Conservation (phyloP, 2,888 invertebrate species). For the Diachrysia chrysitis region DNA sequence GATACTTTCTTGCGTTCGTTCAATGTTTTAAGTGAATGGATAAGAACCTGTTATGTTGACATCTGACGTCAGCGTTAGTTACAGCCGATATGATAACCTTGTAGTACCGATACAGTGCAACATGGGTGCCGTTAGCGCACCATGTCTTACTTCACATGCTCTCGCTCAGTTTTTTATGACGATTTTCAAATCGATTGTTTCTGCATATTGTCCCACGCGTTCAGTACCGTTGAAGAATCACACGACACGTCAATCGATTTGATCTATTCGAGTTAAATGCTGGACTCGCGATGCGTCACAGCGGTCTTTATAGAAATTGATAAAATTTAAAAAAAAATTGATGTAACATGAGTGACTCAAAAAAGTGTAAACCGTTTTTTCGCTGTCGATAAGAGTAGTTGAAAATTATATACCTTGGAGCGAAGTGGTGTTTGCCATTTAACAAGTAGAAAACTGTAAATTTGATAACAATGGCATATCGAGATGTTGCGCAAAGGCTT, state of each 20-base stretch:
- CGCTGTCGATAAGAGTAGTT: conserved; percentile 1
- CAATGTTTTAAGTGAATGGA: conserved; percentile 20
- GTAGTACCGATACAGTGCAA: conserved; percentile 43
- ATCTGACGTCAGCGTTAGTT: conserved; percentile 27
- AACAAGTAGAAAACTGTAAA: conserved; percentile 53
- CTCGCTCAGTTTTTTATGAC: conserved; percentile 62
- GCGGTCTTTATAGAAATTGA: conserved; percentile 10
- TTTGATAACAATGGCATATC: conserved; percentile 66
- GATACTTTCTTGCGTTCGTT: conserved; percentile 26
- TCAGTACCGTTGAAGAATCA: conserved; percentile 55
- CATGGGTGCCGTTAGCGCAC: conserved; percentile 49
- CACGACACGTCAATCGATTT: conserved; percentile 45
- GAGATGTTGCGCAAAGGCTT: conserved; percentile 67
- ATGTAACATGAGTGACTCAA: too few species aligned
- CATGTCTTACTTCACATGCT: conserved; percentile 71
- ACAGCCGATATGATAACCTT: conserved; percentile 40
- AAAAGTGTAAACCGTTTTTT: too few species aligned
- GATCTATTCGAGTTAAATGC: conserved; percentile 32
- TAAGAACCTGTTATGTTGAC: conserved; percentile 30
- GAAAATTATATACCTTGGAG: conserved; percentile 34
- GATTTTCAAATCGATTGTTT: conserved; percentile 70
- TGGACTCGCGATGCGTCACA: conserved; percentile 12
- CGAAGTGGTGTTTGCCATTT: conserved; percentile 40
- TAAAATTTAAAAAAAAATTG: too few species aligned
- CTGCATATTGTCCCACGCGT: conserved; percentile 51